Base-by-base conservation (phyloP, 2,113 vertebrate genomes). In the Brachirus orientalis region DNA sequence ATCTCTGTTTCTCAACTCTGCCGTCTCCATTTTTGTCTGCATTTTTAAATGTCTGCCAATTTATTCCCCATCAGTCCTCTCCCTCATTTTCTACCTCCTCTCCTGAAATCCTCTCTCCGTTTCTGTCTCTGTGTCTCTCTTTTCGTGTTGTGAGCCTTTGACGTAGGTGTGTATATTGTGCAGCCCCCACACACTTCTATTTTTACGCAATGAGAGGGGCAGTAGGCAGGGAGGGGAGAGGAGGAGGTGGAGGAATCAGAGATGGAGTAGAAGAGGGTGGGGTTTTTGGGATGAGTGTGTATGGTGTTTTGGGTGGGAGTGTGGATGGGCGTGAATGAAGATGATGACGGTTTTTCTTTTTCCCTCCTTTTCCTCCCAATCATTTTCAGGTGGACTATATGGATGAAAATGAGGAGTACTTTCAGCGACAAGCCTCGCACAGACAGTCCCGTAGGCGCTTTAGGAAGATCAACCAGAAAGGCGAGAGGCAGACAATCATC, bases 331-430 rank as follows among this genome's bases (percentile, higher is more conserved):
- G 69, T 75, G 72, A 70, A 69, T 75, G 75, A 77, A 81, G 70
- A 77, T 13, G 44, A 67, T 75, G 50, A 67, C 62, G 40, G 77
- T 68, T 47, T 53, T 36, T 56, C 69, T 53, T 4, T 47, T 75
- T 69, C 16, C 40, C 46, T 60, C 52, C 59, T 12, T 67, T 69
- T 80, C 69, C 67, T 75, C 57, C 54, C 76, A 61, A 1, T 80
- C 72, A 1, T 74, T 43, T 89, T 36, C 86, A 99, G 98, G 97
- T 99, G 89, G 98, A 99, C 95, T 99, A 98, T 90, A 98, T 99
- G 96, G 97, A 99, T 93, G 97, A 99, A 94, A 98, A 97, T 97
- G 98, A 99, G 92, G 98, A 99, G 78, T 99, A 97, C 92, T 99
- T 99, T 73, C 98, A 99, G 84, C 94, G 96, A 10, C 98, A 99